Evolutionary conservation across 2,113 vertebrate species (phyloP), one percentile per base, ranked within the genome.

Genomic region (Silurus glanis): DNA sequence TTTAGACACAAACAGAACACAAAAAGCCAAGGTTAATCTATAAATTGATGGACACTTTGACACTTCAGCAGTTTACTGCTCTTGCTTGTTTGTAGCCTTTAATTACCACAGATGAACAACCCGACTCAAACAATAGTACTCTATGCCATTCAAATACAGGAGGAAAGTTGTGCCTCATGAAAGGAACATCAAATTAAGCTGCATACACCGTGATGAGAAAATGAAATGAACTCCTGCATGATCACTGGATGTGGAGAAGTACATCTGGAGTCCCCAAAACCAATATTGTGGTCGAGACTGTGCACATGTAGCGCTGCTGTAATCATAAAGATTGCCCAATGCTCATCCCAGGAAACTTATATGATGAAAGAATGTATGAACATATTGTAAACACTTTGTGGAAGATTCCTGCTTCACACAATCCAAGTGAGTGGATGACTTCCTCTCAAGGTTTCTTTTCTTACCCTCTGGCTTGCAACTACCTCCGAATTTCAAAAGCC

Each of bases 101-200:
- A 51, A 49, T n/a, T 75, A 51, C 21, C 21, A 5, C 72, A 51
- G 21, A 4, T 75, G 51, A 75, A 75, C 72, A 75, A 75, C 72
- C 6, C 47, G 1, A 5, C 72, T 75, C 10, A 51, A 75, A 75
- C 72, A 75, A 75, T 75, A 75, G 47, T 75, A 51, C 47, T 13
- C 47, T 75, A 6, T 75, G 49, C 51, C 47, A 53, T 2, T 53
- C 47, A 53, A 75, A 75, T 19, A 23, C 10, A 75, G 51, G 47
- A 75, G 72, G 21, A 75, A 75, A 75, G 47, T 47, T 51, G 72
- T 53, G 72, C n/a, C 72, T 75, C 72, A n/a, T 75, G 69, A 75
- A 51, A 10, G 72, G n/a, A 75, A 75, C 72, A 19, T n/a, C 47
- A 75, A 47, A 75, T 75, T 5, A 6, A n/a, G 72, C 37, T 72